These are phyloP conservation scores for Lepus townsendii DNA, from an alignment of 2,797 vertebrate genomes.

Conservation along the genomic window DNA sequence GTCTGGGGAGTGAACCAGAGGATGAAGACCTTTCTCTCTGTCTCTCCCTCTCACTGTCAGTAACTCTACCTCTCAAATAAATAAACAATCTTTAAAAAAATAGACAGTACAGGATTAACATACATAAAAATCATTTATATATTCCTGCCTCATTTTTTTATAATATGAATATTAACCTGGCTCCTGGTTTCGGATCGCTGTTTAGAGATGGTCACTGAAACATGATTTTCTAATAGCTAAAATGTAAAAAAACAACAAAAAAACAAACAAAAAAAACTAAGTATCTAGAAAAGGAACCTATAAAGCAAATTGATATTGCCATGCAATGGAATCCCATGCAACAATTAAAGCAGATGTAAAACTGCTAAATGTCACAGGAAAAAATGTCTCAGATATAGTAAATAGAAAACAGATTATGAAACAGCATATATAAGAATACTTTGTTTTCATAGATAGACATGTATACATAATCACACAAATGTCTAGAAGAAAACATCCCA, in stretches of 20 bases:
- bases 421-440: not conserved
- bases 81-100: slow-evolving; percentile 29
- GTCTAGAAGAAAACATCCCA: slow-evolving; percentile 51
- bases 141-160: slow-evolving; percentile 4
- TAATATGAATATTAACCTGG: slow-evolving; percentile 36
- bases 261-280: not conserved
- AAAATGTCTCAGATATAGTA: slow-evolving; percentile 30
- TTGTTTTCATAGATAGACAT: slow-evolving; percentile 11
- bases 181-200: not conserved
- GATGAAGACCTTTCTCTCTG: no score
- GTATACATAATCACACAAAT: not conserved
- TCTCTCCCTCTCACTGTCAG: no score
- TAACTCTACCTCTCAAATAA: no score
- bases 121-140: not conserved
- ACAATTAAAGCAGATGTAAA: slow-evolving; percentile 35
- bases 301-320: not conserved
- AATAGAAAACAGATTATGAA: slow-evolving; percentile 34
- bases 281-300: slow-evolving; percentile 41
- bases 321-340: slow-evolving; percentile 20
- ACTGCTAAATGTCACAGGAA: slow-evolving; percentile 15
- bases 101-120: slow-evolving; percentile 28
- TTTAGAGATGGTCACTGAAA: slow-evolving; percentile 8
- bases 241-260: slow-evolving; percentile 42
- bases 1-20: no score
- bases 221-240: slow-evolving; percentile 52